These are phyloP conservation scores for Neodontobutis hainanensis DNA, from an alignment of 2,113 vertebrate species.

Conservation along the genomic window DNA sequence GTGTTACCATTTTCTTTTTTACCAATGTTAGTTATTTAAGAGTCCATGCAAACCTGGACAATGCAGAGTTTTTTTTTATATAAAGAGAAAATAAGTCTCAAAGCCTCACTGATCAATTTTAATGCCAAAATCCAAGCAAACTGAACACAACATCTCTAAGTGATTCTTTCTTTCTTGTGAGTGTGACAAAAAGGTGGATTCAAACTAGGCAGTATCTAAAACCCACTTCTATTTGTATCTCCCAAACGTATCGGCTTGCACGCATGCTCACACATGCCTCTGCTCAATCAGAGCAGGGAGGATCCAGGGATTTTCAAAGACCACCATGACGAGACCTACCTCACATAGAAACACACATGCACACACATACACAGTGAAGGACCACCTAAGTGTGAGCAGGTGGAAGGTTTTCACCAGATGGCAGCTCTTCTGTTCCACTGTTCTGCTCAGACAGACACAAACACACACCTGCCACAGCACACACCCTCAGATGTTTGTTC, in stretches of 20 bases:
- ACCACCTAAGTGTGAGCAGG: slow-evolving; percentile 60
- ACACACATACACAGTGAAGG: slow-evolving; percentile 14
- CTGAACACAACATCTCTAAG: too few relatives aligned
- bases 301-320: slow-evolving; percentile 28
- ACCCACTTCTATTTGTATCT: background rate
- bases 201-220: too few relatives aligned
- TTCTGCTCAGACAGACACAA: slow-evolving; percentile 11
- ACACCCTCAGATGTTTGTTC: slow-evolving; percentile 6
- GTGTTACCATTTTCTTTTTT: too few relatives aligned
- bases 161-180: too few relatives aligned
- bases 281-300: slow-evolving; percentile 21
- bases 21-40: too few relatives aligned
- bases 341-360: slow-evolving; percentile 16
- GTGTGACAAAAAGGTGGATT: too few relatives aligned
- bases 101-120: too few relatives aligned
- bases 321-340: slow-evolving; percentile 30
- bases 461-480: slow-evolving; percentile 22
- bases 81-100: too few relatives aligned
- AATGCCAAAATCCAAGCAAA: too few relatives aligned
- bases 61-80: too few relatives aligned
- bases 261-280: slow-evolving; percentile 4
- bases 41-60: too few relatives aligned
- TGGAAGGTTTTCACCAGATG: slow-evolving; percentile 62
- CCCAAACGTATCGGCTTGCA: background rate
- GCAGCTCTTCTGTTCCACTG: slow-evolving; percentile 54